phyloP scores from a whole-genome alignment of 2,797 vertebrate species.

The Fratercula arctica region DNA sequence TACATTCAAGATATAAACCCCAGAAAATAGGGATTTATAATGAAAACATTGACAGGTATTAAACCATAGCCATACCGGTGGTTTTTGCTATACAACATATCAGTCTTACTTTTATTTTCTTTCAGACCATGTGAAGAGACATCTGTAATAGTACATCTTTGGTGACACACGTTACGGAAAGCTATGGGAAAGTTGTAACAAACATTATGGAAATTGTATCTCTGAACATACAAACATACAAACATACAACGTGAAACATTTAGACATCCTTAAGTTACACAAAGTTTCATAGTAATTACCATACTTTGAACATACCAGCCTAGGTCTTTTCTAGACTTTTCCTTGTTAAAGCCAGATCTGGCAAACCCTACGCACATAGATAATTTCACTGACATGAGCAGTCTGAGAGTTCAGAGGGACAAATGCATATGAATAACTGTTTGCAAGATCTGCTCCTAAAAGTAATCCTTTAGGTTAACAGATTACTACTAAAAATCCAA shows the following conservation, averaged over 20 bases:
- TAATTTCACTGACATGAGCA: not conserved
- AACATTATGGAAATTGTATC: not conserved
- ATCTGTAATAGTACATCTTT: constrained; percentile 10
- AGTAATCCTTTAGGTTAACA: not conserved
- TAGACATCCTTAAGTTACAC: not conserved
- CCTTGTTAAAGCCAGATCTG: not conserved
- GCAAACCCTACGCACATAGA: not conserved
- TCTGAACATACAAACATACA: not conserved
- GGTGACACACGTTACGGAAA: not conserved
- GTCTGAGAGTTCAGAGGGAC: not conserved
- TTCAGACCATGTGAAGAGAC: not conserved
- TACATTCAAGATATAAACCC: constrained; percentile 10
- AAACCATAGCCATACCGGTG: not conserved
- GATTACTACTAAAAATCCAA: not conserved
- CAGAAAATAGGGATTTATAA: constrained; percentile 44
- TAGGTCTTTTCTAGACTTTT: not conserved
- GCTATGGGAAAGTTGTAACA: constrained; percentile 19
- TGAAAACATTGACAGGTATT: constrained; percentile 24
- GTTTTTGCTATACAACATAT: not conserved
- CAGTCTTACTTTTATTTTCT: constrained; percentile 46
- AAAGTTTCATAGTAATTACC: not conserved
- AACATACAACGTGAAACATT: not conserved
- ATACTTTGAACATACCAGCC: not conserved
- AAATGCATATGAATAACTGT: not conserved
- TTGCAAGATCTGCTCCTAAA: not conserved